Base-by-base conservation (phyloP, 2,888 invertebrate species). In the Desoria tigrina region DNA sequence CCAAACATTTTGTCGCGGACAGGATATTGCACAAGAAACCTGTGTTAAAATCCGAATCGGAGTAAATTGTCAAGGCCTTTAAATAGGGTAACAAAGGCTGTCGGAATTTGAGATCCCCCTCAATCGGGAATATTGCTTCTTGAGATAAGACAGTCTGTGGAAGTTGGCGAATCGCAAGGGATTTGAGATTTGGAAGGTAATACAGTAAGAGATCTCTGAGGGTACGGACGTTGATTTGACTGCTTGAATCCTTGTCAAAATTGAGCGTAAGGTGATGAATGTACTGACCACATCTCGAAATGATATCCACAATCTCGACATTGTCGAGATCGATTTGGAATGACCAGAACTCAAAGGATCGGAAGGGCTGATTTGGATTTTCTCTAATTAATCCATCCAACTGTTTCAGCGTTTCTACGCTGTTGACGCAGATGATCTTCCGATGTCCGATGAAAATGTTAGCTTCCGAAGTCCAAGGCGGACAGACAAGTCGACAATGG, bases 291-390 rank as follows among this genome's bases (percentile, higher is more conserved):
- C 66, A 64, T 3, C 58, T 59, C 16, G 61, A 42, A 23, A 71
- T 65, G 24, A 64, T 65, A 16, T 60, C 32, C 9, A 63, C 56
- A 6, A 61, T 63, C 39, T 45, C 27, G 6, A 63, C 60, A 26
- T 42, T 32, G 23, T 72, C 67, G 39, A 72, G 49, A n/a, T 63
- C 54, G 3, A 72, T 61, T 1, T 26, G 56, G 1, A 72, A 65
- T 28, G 67, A 67, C 63, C 66, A 66, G 14, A 72, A 57, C 49
- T 67, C 72, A 59, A 72, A 72, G 2, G 69, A 55, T 26, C 69
- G 39, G 37, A 63, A 72, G 16, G 72, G 72, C 24, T 66, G 66
- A 45, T 28, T 60, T n/a, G 61, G 61, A 27, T 63, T 51, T n/a
- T 49, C 23, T 39, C 56, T 61, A 18, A 66, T 71, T 11, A 71